Conservation (phyloP, 1,140 invertebrate genomes). For the Atta colombica region DNA sequence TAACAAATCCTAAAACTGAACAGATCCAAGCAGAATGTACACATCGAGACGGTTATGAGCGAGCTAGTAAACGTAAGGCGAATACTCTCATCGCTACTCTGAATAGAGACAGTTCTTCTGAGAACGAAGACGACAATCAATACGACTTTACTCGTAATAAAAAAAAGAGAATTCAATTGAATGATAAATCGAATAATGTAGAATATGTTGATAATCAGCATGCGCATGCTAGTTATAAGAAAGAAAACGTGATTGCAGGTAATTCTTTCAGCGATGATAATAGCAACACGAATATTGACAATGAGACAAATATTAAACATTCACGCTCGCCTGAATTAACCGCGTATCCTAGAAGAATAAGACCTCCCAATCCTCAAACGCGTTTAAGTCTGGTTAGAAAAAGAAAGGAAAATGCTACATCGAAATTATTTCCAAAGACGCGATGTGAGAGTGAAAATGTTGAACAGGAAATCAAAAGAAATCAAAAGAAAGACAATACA, state of each 20-base stretch:
- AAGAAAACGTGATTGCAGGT: constrained; percentile 5
- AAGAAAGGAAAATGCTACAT: neutral
- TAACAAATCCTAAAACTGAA: constrained; percentile 58
- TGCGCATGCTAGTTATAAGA: constrained; percentile 11
- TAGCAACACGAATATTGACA: constrained; percentile 24
- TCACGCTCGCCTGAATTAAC: constrained; percentile 6
- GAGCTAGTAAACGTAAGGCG: constrained; percentile 78
- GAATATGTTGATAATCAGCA: neutral
- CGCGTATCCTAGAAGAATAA: constrained; percentile 60
- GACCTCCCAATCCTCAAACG: constrained; percentile 59
- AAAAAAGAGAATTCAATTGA: constrained; percentile 69
- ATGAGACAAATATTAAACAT: constrained; percentile 20
- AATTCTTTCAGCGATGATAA: constrained; percentile 35
- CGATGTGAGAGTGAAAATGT: constrained; percentile 17
- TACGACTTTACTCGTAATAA: constrained; percentile 58
- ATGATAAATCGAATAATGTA: constrained; percentile 13
- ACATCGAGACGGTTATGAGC: constrained; percentile 51
- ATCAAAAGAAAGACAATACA: constrained; percentile 30
- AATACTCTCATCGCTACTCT: constrained; percentile 53
- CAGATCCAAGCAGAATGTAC: constrained; percentile 56
- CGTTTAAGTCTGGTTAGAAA: neutral
- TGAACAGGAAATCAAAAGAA: neutral
- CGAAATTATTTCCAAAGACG: constrained; percentile 8
- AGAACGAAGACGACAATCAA: constrained; percentile 64
- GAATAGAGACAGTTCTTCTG: constrained; percentile 47